A percentile compares a stretch with the other conserved stretches of the same genome.
phyloP scores from a whole-genome alignment of 2,113 vertebrate species.

The Chascanopsetta lugubris region DNA sequence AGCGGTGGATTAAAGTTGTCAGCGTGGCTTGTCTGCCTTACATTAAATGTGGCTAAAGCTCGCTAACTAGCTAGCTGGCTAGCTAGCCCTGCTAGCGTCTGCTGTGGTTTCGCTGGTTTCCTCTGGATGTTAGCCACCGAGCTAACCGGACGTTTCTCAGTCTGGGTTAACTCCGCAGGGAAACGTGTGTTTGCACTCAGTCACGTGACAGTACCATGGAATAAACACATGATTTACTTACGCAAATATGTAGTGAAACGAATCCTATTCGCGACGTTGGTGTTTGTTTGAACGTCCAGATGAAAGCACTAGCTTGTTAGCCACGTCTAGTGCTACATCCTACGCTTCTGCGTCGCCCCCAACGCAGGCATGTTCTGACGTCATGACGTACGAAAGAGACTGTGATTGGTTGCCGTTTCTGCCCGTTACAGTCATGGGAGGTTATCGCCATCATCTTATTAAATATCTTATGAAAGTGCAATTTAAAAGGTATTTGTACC shows the following conservation, averaged over 20 bases:
- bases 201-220: background rate
- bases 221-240: conserved; percentile 49
- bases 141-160: conserved; percentile 58
- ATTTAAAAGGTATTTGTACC: background rate
- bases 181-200: background rate
- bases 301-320: conserved; percentile 56
- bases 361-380: conserved; percentile 17
- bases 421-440: background rate
- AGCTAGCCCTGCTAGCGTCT: conserved; percentile 28
- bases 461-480: background rate
- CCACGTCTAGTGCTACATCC: conserved; percentile 74
- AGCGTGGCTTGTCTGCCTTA: background rate
- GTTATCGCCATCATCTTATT: background rate
- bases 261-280: background rate
- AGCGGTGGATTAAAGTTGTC: background rate
- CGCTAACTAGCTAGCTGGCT: conserved; percentile 9
- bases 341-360: conserved; percentile 40
- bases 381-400: conserved; percentile 22
- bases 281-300: conserved; percentile 38
- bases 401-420: conserved; percentile 1
- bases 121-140: conserved; percentile 51
- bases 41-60: conserved; percentile 16
- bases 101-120: conserved; percentile 41
- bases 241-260: conserved; percentile 27
- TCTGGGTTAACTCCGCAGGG: conserved; percentile 1